A percentile compares a stretch with the other conserved stretches of the same genome.
These are phyloP conservation scores for Paralvinella palmiformis DNA, from an alignment of 1,140 invertebrate species.

Conservation along the genomic window DNA sequence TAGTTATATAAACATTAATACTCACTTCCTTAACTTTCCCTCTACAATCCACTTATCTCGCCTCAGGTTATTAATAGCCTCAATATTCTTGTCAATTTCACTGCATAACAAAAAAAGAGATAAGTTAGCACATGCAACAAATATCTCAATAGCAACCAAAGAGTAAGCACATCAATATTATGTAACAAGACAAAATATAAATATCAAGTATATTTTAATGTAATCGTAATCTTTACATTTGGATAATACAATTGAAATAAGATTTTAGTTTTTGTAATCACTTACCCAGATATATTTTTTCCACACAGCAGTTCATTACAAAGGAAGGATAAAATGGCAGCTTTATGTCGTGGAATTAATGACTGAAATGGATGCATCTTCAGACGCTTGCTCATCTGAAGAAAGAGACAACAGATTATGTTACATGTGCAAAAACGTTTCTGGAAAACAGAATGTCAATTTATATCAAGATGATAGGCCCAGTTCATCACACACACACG, in stretches of 20 bases:
- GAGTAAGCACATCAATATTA: too few species aligned
- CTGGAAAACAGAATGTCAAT: too few species aligned
- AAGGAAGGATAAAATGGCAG: conserved; percentile 78
- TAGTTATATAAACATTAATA: too few species aligned
- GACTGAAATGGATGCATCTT: conserved; percentile 74
- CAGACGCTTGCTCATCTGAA: conserved; percentile 60
- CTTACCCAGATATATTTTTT: conserved; percentile 66
- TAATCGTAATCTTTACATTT: too few species aligned
- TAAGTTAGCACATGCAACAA: background rate
- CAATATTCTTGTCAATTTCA: conserved; percentile 54
- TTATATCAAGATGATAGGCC: too few species aligned
- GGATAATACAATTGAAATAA: too few species aligned
- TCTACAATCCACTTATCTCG: conserved; percentile 61
- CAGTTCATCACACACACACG: too few species aligned
- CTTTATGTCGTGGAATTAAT: conserved; percentile 77
- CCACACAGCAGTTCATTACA: conserved; percentile 92
- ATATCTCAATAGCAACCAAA: too few species aligned
- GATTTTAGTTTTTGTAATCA: background rate
- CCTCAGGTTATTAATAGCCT: conserved; percentile 51
- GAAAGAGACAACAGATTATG: conserved; percentile 19
- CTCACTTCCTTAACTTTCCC: conserved; percentile 80
- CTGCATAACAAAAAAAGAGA: conserved; percentile 23
- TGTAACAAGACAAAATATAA: too few species aligned
- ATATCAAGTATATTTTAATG: too few species aligned
- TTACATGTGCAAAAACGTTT: too few species aligned